Conservation (phyloP, 2,113 vertebrate genomes). For the Ondatra zibethicus region DNA sequence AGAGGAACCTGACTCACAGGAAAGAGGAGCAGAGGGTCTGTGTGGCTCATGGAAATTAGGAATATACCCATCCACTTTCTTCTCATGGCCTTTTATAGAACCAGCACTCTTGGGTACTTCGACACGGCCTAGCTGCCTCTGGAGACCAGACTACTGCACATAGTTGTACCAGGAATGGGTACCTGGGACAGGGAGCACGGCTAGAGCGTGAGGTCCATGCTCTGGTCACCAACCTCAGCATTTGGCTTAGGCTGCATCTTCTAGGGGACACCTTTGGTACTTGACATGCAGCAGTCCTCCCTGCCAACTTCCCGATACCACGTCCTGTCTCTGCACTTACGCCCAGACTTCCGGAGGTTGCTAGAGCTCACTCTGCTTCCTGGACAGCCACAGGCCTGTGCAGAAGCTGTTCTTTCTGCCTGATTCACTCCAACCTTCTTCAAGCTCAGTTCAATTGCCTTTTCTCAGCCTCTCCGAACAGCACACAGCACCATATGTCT, state of each 20-base stretch:
- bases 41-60: background rate
- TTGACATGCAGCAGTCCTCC: too few relatives aligned
- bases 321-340: background rate
- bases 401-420: background rate
- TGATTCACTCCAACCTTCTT: background rate
- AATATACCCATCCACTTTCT: background rate
- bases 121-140: background rate
- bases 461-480: background rate
- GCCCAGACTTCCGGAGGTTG: background rate
- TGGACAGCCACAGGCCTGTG: background rate
- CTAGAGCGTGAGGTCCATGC: background rate
- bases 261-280: background rate
- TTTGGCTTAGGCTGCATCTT: background rate
- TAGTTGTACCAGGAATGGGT: background rate
- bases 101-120: background rate
- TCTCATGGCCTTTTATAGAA: background rate
- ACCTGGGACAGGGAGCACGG: background rate
- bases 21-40: background rate
- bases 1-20: slow-evolving; percentile 53
- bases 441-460: background rate
- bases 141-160: background rate
- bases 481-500: background rate
- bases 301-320: background rate
- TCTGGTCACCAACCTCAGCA: background rate
- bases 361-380: background rate